Evolutionary conservation across 2,888 invertebrate genomes (phyloP).

Genomic region (Cryptus armator): DNA sequence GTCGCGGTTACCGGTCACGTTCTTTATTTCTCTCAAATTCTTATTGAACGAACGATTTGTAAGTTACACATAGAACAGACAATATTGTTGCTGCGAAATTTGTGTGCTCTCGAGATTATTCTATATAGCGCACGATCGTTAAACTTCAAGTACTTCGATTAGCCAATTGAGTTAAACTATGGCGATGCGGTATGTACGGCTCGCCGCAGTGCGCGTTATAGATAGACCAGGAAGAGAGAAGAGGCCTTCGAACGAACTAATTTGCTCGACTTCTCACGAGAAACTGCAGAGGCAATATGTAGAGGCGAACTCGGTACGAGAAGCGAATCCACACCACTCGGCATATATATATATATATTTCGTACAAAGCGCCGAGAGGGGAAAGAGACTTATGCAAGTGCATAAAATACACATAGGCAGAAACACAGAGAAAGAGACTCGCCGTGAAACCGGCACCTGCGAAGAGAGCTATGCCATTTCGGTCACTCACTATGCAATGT

Average conservation of each 20-base stretch:
- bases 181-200: conserved; percentile 25
- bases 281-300: conserved; percentile 51
- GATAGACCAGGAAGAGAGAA: conserved; percentile 60
- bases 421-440: not conserved
- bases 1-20: conserved; percentile 30
- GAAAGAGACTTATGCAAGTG: conserved; percentile 62
- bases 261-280: conserved; percentile 70
- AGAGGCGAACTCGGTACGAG: not conserved
- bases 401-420: conserved; percentile 9
- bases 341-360: conserved; percentile 20
- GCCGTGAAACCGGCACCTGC: conserved; percentile 52
- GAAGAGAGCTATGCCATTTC: not conserved
- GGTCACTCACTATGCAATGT: conserved; percentile 20
- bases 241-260: conserved; percentile 59
- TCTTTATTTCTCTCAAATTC: conserved; percentile 5
- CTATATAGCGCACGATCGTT: conserved; percentile 19
- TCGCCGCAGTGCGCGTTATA: conserved; percentile 33
- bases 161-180: conserved; percentile 34
- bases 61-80: not conserved
- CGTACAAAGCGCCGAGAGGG: conserved; percentile 32
- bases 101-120: not conserved
- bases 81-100: not conserved
- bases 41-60: conserved; percentile 1
- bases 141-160: conserved; percentile 29
- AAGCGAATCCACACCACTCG: conserved; percentile 31